Base-by-base conservation (phyloP, 1,140 invertebrate species). In the Drosophila suzukii region DNA sequence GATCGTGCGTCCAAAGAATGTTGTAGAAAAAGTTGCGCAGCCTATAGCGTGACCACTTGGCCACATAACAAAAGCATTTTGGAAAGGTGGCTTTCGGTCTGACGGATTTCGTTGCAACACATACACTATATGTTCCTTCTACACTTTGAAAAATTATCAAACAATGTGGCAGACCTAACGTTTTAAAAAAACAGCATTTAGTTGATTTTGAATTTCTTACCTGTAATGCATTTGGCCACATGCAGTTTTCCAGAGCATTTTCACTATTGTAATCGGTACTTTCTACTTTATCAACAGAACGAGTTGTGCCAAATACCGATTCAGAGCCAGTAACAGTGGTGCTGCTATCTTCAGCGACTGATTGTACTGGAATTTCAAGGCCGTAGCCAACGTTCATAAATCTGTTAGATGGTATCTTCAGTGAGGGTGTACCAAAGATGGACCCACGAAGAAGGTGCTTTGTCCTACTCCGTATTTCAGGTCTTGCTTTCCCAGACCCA, bases 191-290 rank as follows among this genome's bases (percentile, higher is more conserved):
- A 1, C 27, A 41, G 39, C 10, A 20, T 44, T 7, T 44, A 24
- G 20, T 47, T 6, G 17, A 13, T 12, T 24, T 24, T n/a, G 11
- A 17, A 10, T 70, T 71, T 49, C n/a, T n/a, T 47, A 92, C 91
- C 91, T 92, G 91, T 24, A 92, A 67, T 13, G 91, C 91, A 78
- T 92, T 92, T 44, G 91, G 91, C 91, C 91, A 92, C 89, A 92
- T 92, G 57, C 91, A 92, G 55, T 75, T 92, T 54, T 92, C 91
- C 0, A 78, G 51, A 20, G 67, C 58, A n/a, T 72, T 73, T 15
- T 90, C 78, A 27, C 56, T 62, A 36, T 66, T 73, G 17, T 62
- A 59, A 49, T 70, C 61, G 4, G 56, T 12, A 49, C 27, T 50
- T 12, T 49, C 54, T 3, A 43, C 12, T 20, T 76, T 62, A 6